Evolutionary conservation across 2,888 invertebrate species (phyloP), one percentile per base, ranked within the genome.

Genomic region (Endomychus coccineus): DNA sequence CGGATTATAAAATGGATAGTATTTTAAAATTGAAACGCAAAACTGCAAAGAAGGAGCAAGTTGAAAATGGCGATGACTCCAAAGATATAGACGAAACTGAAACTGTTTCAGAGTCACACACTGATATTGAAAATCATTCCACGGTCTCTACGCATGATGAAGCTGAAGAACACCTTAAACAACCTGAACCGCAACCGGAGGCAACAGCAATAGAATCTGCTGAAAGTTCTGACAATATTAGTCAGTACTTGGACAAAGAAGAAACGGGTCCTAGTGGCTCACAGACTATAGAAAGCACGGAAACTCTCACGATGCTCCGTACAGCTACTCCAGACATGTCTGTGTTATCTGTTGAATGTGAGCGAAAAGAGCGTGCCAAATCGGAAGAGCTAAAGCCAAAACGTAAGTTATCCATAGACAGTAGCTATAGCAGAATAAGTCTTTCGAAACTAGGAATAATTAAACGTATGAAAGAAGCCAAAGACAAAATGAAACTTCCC

Each of bases 221-320:
- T 12, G 64, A 62, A 33, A 63, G 61, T 48, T 64, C 62, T 1
- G 64, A 64, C 36, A 62, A 64, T 39, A 58, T 66, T 14, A 65
- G 65, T 41, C 64, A 66, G 46, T 65, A 64, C 51, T 48, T 66
- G 39, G 66, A 66, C 35, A 64, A 59, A 47, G 66, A 64, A 22
- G 59, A 62, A 10, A 40, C 38, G 5, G 29, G 33, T 2, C 32
- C 34, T 14, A 23, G 16, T 13, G 9, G 6, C 6, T 6, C 7
- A 10, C 30, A 21, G 12, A 13, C 16, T 9, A 6, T 32, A 13
- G 40, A 28, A 9, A 40, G 40, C 21, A 39, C 39, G 12, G 36
- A 24, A 34, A 43, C 21, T 14, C 32, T 40, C 5, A 33, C 42
- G 7, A 11, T 33, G n/a, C 32, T 33, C 2, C 21, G 14, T 7